These are phyloP conservation scores for Aphelinus certus DNA, from an alignment of 1,140 invertebrate species.

Conservation along the genomic window DNA sequence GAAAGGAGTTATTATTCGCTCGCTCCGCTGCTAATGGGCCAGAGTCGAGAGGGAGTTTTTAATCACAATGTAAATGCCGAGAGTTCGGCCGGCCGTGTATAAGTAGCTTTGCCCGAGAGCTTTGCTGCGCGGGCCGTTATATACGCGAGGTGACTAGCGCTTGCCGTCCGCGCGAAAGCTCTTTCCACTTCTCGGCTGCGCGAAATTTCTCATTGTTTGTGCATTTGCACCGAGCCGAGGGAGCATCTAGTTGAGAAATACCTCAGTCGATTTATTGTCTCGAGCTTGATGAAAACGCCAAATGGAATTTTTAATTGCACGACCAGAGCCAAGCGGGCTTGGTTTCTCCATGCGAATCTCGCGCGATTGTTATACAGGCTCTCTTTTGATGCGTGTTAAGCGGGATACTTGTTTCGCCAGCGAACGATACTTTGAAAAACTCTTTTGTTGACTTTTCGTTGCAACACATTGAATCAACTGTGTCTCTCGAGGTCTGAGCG, in stretches of 20 bases:
- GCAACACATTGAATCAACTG: too few relatives aligned
- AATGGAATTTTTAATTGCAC: background rate
- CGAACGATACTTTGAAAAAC: too few relatives aligned
- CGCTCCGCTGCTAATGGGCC: background rate
- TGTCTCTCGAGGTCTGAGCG: too few relatives aligned
- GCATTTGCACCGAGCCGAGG: background rate
- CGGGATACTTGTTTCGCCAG: too few relatives aligned
- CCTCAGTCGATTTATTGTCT: slow-evolving; percentile 12
- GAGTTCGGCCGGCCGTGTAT: slow-evolving; percentile 15
- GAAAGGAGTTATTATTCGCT: too few relatives aligned
- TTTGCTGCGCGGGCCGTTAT: background rate
- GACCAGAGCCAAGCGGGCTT: too few relatives aligned
- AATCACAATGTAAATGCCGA: slow-evolving; percentile 52
- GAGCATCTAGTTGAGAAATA: background rate
- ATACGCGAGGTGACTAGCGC: background rate
- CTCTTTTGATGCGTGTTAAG: too few relatives aligned
- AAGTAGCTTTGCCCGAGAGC: slow-evolving; percentile 14
- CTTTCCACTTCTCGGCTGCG: slow-evolving; percentile 1
- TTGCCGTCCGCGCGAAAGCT: background rate
- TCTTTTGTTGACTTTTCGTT: too few relatives aligned
- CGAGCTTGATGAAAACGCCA: background rate
- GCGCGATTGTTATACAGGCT: too few relatives aligned
- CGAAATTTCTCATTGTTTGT: background rate
- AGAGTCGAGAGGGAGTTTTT: slow-evolving; percentile 49
- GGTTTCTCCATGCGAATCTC: too few relatives aligned